Conservation (phyloP, 2,888 invertebrate genomes). For the Eupithecia dodoneata region DNA sequence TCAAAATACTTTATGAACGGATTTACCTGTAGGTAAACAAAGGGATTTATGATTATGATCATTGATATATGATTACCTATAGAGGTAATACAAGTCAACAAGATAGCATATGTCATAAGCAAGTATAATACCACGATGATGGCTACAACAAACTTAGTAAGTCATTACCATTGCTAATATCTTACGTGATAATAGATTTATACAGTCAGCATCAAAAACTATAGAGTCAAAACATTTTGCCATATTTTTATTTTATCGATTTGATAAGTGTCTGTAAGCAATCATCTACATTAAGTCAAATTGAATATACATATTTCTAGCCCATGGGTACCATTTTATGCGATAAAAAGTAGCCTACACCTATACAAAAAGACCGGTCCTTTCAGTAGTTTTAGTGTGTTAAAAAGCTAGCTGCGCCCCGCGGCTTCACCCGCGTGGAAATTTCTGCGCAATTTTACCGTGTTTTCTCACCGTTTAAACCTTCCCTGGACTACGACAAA, state of each 20-base stretch:
- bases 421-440: too few relatives aligned
- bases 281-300: not conserved
- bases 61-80: not conserved
- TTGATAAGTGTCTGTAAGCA: not conserved
- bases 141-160: slow-evolving; percentile 12
- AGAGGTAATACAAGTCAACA: not conserved
- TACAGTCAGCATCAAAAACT: not conserved
- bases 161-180: slow-evolving; percentile 22
- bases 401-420: too few relatives aligned
- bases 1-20: too few relatives aligned
- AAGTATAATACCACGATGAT: not conserved
- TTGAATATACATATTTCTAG: not conserved
- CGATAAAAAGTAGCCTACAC: not conserved
- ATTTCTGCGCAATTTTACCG: too few relatives aligned
- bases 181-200: slow-evolving; percentile 10
- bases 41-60: not conserved
- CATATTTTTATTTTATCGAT: not conserved
- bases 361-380: not conserved
- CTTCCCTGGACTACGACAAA: too few relatives aligned
- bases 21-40: too few relatives aligned
- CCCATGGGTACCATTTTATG: not conserved
- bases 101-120: not conserved
- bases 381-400: not conserved
- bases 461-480: too few relatives aligned
- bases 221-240: not conserved